phyloP scores from a whole-genome alignment of 92 coral and sea anemone genomes.

The Zoanthus gigantus region DNA sequence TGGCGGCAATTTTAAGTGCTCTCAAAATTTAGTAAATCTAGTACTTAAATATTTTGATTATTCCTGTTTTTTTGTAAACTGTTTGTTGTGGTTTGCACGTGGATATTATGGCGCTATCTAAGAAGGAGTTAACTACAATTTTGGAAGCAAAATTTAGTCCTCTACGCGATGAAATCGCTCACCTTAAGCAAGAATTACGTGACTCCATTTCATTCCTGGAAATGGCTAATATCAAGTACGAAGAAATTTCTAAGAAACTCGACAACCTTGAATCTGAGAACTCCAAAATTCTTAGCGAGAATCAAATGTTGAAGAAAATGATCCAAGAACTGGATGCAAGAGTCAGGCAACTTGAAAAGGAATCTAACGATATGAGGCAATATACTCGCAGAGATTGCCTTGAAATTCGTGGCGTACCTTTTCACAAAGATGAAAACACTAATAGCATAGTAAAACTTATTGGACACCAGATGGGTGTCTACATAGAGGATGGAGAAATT shows the following conservation, averaged over 20 bases:
- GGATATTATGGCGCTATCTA: no score
- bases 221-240: neutral
- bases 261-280: neutral
- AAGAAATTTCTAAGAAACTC: neutral
- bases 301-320: neutral
- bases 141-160: no score
- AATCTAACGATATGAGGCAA: neutral
- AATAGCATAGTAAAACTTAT: neutral
- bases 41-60: no score
- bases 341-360: neutral
- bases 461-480: neutral
- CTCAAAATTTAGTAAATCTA: no score
- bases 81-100: neutral
- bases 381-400: neutral
- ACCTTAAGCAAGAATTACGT: no score
- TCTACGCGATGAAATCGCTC: no score
- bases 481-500: neutral
- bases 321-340: neutral
- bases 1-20: no score
- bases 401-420: neutral
- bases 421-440: neutral
- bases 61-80: no score
- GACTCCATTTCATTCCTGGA: no score
- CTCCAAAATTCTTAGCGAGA: neutral
- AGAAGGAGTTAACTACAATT: no score